phyloP scores from a whole-genome alignment of 2,797 vertebrate genomes.

The Mormyrus hasselquistii region DNA sequence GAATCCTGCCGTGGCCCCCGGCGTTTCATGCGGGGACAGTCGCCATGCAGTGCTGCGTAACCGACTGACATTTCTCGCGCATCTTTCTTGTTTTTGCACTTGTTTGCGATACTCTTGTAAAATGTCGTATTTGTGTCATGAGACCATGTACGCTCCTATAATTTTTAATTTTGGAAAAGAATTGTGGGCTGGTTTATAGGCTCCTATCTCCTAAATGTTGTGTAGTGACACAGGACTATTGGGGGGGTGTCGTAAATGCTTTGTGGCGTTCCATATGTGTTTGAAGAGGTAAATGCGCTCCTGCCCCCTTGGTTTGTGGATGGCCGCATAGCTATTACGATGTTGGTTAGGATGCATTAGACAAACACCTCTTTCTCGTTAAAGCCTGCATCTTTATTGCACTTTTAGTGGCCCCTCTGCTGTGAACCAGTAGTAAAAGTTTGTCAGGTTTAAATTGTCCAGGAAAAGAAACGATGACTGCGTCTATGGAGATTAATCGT shows the following conservation, averaged over 20 bases:
- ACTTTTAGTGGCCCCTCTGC: neutral
- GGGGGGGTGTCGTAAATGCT: neutral
- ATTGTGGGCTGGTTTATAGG: neutral
- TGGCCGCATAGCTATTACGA: neutral
- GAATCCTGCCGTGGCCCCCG: neutral
- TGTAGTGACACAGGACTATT: neutral
- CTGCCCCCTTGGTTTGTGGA: neutral
- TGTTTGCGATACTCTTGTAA: neutral
- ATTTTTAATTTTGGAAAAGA: neutral
- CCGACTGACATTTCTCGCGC: neutral
- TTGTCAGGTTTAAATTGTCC: neutral
- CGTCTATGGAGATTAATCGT: conserved; percentile 19
- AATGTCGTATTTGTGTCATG: neutral
- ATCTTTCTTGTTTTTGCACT: neutral
- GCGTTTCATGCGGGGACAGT: neutral
- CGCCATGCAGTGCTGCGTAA: neutral
- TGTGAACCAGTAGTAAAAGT: neutral
- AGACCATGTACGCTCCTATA: neutral
- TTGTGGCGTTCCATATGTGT: neutral
- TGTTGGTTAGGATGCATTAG: neutral
- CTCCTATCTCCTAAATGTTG: neutral
- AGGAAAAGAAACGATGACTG: neutral
- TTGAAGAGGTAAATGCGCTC: neutral
- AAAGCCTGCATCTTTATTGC: neutral
- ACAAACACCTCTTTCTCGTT: neutral